Evolutionary conservation across 2,113 vertebrate genomes (phyloP), one percentile per base, ranked within the genome.

Genomic region (Trogon melanurus): DNA sequence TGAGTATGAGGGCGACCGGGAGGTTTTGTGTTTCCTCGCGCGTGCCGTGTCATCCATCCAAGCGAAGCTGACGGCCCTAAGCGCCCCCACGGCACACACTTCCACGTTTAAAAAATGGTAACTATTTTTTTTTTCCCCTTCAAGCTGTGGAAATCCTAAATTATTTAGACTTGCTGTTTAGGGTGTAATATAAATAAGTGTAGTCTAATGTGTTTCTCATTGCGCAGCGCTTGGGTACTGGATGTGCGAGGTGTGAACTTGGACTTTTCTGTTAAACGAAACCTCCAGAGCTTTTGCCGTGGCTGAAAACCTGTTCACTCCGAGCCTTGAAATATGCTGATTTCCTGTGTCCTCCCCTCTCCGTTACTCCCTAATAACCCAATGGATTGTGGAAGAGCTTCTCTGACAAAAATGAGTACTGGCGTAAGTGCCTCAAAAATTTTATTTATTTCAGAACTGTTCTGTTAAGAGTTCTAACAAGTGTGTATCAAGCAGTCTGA

Each of bases 181-280:
- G 64, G 48, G 36, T 79, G 45, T 57, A 74, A 89, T 75, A 88
- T 45, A 88, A 95, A 57, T 88, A 87, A 95, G 50, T 18, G 48
- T 32, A 44, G 73, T 60, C 41, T 84, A 72, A 95, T 87, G 85
- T 85, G 71, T 89, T 97, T 83, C 79, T 90, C 74, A 62, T 83
- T 48, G 79, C 76, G 14, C 29, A 79, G 71, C 50, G 15, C 74
- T 91, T 76, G 20, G 30, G 56, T 75, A 57, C 66, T 5, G 3
- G 21, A 41, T 71, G 9, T 23, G 36, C 0, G 11, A 95, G 79
- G 85, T 94, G 85, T 3, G 29, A 94, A 82, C 67, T 88, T 86
- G 89, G 79, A 34, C 75, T 88, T 93, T 93, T 61, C 75, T 80
- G 79, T 62, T 83, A 78, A 90, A 85, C 64, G 60, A 85, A 96